phyloP scores from a whole-genome alignment of 2,888 invertebrate species.

The Magallana nippona region DNA sequence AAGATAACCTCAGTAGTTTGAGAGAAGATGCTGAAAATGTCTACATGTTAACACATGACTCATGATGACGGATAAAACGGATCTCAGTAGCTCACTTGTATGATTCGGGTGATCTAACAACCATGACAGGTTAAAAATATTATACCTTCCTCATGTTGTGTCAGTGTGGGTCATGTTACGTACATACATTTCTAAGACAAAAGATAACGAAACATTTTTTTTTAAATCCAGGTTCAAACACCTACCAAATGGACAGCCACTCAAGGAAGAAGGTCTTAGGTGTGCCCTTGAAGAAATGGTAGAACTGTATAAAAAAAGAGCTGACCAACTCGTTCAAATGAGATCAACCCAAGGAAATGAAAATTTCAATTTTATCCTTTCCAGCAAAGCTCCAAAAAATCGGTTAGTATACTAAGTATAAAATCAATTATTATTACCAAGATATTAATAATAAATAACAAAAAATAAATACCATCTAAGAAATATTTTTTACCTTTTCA shows the following conservation, averaged over 20 bases:
- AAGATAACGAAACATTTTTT: background rate
- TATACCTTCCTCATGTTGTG: too few species aligned
- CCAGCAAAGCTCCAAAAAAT: slow-evolving; percentile 25
- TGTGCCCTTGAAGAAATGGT: background rate
- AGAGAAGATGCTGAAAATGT: too few species aligned
- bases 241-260: slow-evolving; percentile 2
- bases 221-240: background rate
- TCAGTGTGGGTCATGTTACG: too few species aligned
- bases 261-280: background rate
- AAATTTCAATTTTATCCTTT: background rate
- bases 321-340: background rate
- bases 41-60: too few species aligned
- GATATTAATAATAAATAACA: background rate
- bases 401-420: background rate
- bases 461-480: background rate
- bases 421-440: background rate
- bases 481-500: background rate
- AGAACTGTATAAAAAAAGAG: slow-evolving; percentile 1
- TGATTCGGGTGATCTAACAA: too few species aligned
- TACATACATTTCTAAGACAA: background rate
- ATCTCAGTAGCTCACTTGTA: too few species aligned
- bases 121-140: too few species aligned
- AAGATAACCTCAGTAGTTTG: background rate
- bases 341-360: slow-evolving; percentile 8
- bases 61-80: too few species aligned